Conservation (phyloP, 2,888 invertebrate genomes). For the Muschampia staudingeri region DNA sequence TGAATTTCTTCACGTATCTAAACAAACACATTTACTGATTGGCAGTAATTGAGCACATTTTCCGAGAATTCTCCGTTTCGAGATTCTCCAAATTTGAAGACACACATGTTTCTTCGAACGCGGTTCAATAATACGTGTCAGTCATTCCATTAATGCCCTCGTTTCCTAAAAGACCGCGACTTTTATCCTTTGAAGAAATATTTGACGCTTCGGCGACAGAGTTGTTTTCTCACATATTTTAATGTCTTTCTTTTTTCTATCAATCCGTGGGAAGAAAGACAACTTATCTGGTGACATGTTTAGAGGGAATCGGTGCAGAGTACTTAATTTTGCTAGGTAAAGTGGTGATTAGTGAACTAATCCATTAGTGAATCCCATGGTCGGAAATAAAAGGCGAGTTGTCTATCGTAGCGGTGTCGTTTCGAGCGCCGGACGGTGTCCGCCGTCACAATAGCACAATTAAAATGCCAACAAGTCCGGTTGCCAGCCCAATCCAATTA, state of each 20-base stretch:
- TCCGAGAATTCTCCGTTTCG: slow-evolving; percentile 74
- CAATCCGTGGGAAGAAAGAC: slow-evolving; percentile 78
- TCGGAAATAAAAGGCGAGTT: slow-evolving; percentile 83
- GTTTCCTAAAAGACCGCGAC: slow-evolving; percentile 86
- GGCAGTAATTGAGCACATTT: slow-evolving; percentile 71
- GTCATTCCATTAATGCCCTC: slow-evolving; percentile 88
- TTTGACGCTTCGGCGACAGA: slow-evolving; percentile 83
- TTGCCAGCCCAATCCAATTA: slow-evolving; percentile 91
- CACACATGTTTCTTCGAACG: slow-evolving; percentile 82
- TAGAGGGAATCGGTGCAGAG: slow-evolving; percentile 20
- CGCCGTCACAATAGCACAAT: slow-evolving; percentile 91
- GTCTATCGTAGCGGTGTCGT: slow-evolving; percentile 81
- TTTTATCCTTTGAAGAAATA: slow-evolving; percentile 82
- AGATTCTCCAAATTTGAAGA: slow-evolving; percentile 81
- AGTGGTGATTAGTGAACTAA: slow-evolving; percentile 68
- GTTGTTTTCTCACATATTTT: slow-evolving; percentile 80
- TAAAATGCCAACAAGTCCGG: slow-evolving; percentile 91
- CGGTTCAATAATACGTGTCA: slow-evolving; percentile 85
- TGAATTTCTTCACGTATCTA: slow-evolving; percentile 34
- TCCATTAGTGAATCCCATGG: slow-evolving; percentile 72
- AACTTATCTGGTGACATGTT: slow-evolving; percentile 29
- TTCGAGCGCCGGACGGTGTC: slow-evolving; percentile 83
- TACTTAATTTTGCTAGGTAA: slow-evolving; percentile 24
- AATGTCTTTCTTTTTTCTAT: slow-evolving; percentile 70
- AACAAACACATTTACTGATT: slow-evolving; percentile 63